Base-by-base conservation (phyloP, 2,888 invertebrate species). In the Fragum whitleyi region DNA sequence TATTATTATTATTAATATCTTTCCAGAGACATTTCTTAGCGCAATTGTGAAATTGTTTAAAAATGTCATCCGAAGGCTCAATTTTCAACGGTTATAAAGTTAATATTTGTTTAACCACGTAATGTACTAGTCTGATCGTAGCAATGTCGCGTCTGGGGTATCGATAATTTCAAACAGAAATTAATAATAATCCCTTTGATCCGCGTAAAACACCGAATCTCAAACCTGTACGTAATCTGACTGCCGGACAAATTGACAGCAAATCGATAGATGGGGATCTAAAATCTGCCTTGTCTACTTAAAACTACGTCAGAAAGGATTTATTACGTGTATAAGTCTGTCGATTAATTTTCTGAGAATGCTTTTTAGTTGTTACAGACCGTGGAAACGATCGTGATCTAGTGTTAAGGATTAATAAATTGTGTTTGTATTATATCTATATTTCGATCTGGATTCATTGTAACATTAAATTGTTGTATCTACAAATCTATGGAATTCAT, bases 101-200 rank as follows among this genome's bases (percentile, higher is more conserved):
- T 47, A 47, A 47, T 47, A 16, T 47, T 47, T 47, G 16, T 47
- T 47, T 47, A 19, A 47, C 47, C 47, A 47, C 47, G 47, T 9
- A 5, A 47, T 47, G n/a, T 47, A 47, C n/a, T 9, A 6, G 3
- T n/a, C 47, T n/a, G 47, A 19, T 47, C 47, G 47, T 47, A 47
- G 14, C 47, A 47, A 47, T 47, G 47, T 47, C 47, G 14, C 47
- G 47, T n/a, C 14, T 14, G 16, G 47, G 47, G 47, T 47, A 47
- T 47, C 14, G 47, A 47, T 47, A 47, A 47, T 19, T 47, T 47
- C 47, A 47, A 47, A 47, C 47, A 47, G 14, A 47, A 47, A 14
- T 47, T 47, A 47, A 47, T 47, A 47, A 47, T 47, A 47, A 47
- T 47, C 47, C 47, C n/a, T 47, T 47, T 47, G 47, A 47, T 47